phyloP scores from a whole-genome alignment of 2,797 vertebrate genomes.

The Halcyon smyrnensis region DNA sequence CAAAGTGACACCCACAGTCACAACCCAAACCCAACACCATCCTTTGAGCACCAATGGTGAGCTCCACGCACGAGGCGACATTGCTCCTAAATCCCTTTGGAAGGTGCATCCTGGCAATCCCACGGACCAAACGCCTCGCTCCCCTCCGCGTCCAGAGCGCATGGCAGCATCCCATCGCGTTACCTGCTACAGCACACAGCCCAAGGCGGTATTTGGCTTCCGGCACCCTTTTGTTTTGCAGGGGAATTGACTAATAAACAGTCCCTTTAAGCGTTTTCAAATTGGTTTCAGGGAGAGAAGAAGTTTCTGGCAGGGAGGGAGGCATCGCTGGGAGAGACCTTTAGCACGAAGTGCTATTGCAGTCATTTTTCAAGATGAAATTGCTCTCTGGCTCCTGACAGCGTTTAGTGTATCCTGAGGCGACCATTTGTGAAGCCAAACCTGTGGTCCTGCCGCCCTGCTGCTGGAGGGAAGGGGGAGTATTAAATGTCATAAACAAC shows the following conservation, averaged over 20 bases:
- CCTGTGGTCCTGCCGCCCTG: constrained; percentile 4
- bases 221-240: constrained; percentile 5
- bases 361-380: constrained; percentile 66
- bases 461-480: constrained; percentile 22
- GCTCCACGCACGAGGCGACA: fast-evolving
- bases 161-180: neutral
- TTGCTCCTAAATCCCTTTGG: neutral
- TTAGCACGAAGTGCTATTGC: constrained; percentile 32
- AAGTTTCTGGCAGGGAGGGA: neutral
- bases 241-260: neutral
- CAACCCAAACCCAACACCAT: neutral
- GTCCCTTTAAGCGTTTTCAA: neutral
- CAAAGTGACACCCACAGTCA: neutral
- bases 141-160: neutral
- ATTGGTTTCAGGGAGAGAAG: constrained; percentile 27
- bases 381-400: constrained; percentile 57
- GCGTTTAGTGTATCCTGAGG: constrained; percentile 63
- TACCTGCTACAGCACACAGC: neutral
- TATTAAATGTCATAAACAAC: constrained; percentile 66
- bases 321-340: constrained; percentile 12
- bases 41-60: neutral
- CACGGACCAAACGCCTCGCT: neutral
- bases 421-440: constrained; percentile 52
- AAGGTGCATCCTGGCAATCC: neutral
- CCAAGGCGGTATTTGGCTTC: neutral